Base-by-base conservation (phyloP, 2,888 invertebrate species). In the Danaus chrysippus region DNA sequence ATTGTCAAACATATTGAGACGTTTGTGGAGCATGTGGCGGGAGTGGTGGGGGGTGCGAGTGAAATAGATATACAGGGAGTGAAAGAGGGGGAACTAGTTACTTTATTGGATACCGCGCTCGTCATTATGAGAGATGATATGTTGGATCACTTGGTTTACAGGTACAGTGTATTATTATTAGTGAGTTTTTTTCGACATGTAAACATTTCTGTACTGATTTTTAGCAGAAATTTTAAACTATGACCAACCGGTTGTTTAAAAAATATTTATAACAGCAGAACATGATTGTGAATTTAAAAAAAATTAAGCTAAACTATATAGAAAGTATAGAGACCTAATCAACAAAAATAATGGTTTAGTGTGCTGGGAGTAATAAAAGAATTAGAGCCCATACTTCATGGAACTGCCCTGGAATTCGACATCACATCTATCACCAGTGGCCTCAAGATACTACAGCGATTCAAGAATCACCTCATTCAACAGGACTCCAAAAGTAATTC, bases 101-200 rank as follows among this genome's bases (percentile, higher is more conserved):
- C 92, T 9, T 55, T 87, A 23, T 67, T 91, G 8, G 92, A 93
- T 58, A 79, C 91, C 0, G 68, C 84, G 10, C 73, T 92, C 66
- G 79, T 84, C 65, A 58, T 93, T 10, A 68, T 92, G 19, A 84
- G 82, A 66, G 90, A 92, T 46, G 88, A 92, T 13, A 84, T 83
- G 0, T 71, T 92, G 19, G 83, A 86, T 15, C 84, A 82, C 63
- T 71, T 93, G 5, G 74, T 89, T 56, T 84, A 80, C 44, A 92
- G 91, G 92, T 92, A 68, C 17, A 59, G 70, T 61, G 19, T 34
- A 42, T 58, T 8, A 1, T 17, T 17, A 19, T 23, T 12, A 42
- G 19, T 34, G 8, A 34, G 6, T 2, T 8, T 6, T 3, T 6
- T 34, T 6, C 3, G 6, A 6, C 23, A 6, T 34, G 23, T 34